Base-by-base conservation (phyloP, 2,888 invertebrate species). In the Eugnorisma glareosa region DNA sequence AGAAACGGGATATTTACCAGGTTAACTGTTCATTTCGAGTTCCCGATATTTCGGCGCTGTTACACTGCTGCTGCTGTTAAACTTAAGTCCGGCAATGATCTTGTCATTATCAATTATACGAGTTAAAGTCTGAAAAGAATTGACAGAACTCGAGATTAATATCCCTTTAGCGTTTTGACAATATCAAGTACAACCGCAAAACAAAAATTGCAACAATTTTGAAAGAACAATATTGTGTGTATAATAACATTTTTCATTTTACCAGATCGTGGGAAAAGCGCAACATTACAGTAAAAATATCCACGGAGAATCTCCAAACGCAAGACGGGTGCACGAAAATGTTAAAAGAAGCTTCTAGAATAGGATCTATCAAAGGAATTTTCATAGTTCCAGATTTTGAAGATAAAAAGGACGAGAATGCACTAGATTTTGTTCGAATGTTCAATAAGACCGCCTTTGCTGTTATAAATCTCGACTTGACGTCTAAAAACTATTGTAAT, bases 301-400 rank as follows among this genome's bases (percentile, higher is more conserved):
- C 87, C 1, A 88, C 90, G 8, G 92, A 92, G 10, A 91, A 92
- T 83, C 86, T 94, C 51, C 86, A 91, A 76, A 89, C 88, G 24
- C 90, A 91, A 63, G 88, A 89, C 68, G 91, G 90, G 54, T 92
- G 93, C 69, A 82, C 79, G 24, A 90, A 86, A 78, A 81, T 94
- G 67, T 66, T 93, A 51, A 91, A 89, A 77, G 92, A 92, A 66
- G 90, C 89, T 28, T 81, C 87, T 28, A 91, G 89, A 88, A 87
- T 92, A n/a, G 94, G 94, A 40, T 86, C 89, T 71, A 84, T 94
- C 71, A 89, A 89, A 80, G 93, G 93, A 77, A 90, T 94, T 79
- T 94, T 93, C 79, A 83, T 94, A 75, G 89, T 92, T 11, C 90
- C 90, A 71, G 76, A 86, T 64, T 80, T 86, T 37, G 81, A 81